These are phyloP conservation scores for Phyllotreta striolata DNA, from an alignment of 2,888 invertebrate genomes.

Conservation along the genomic window DNA sequence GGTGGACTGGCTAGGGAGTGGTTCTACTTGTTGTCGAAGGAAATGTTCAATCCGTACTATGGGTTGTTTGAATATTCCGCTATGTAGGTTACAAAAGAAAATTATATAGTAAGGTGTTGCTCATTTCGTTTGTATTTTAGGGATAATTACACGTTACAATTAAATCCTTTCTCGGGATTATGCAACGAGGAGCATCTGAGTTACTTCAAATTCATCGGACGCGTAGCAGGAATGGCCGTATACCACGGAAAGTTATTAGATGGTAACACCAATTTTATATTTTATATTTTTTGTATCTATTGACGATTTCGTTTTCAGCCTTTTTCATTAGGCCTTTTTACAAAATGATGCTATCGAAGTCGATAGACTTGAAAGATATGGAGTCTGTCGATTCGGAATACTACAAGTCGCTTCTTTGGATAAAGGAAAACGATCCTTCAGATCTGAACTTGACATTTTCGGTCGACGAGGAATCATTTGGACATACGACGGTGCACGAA, in stretches of 20 bases:
- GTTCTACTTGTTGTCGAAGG: constrained; percentile 98
- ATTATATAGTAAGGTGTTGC: not conserved
- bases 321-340: constrained; percentile 99
- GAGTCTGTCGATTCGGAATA: constrained; percentile 99
- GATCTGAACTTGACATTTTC: constrained; percentile 94
- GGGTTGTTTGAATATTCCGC: constrained; percentile 99
- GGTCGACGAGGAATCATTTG: constrained; percentile 96
- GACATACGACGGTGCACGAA: constrained; percentile 91
- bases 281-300: not conserved
- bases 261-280: too few relatives aligned
- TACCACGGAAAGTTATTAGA: constrained; percentile 98
- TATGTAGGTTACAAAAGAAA: constrained; percentile 72
- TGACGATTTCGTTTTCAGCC: constrained; percentile 66
- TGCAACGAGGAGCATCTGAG: constrained; percentile 98
- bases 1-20: constrained; percentile 97
- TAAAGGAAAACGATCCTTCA: constrained; percentile 95
- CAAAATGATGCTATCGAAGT: constrained; percentile 98
- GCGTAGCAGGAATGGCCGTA: constrained; percentile 98
- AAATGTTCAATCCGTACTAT: constrained; percentile 99
- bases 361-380: constrained; percentile 96
- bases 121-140: constrained; percentile 61
- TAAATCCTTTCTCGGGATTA: constrained; percentile 96
- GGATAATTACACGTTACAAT: constrained; percentile 98
- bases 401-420: constrained; percentile 96
- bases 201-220: constrained; percentile 98